Conservation (phyloP, 1,140 invertebrate genomes). For the fruit fly (Drosophila melanogaster) region DNA sequence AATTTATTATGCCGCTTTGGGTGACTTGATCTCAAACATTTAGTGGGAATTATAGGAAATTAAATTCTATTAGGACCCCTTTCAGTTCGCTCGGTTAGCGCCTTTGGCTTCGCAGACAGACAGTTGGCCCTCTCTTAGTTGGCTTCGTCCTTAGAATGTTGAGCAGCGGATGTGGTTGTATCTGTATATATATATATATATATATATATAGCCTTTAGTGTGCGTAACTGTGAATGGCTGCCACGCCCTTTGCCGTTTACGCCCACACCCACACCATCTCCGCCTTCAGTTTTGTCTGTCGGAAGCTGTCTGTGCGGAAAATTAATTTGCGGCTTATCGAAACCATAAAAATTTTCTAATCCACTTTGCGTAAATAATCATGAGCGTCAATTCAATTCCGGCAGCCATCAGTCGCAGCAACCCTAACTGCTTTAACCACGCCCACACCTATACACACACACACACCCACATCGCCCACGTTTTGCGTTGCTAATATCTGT, state of each 20-base stretch:
- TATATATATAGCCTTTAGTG: neutral
- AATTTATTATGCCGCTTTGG: neutral
- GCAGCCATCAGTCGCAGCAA: slow-evolving; percentile 36
- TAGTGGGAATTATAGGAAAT: slow-evolving; percentile 7
- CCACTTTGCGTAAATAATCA: slow-evolving; percentile 62
- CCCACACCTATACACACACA: neutral
- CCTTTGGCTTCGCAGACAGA: slow-evolving; percentile 5
- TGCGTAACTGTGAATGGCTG: slow-evolving; percentile 6
- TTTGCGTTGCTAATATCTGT: slow-evolving; percentile 19
- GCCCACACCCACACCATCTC: neutral
- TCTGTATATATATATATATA: neutral
- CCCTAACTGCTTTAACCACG: slow-evolving; percentile 1
- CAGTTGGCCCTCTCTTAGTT: neutral
- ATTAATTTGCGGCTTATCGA: slow-evolving; percentile 65
- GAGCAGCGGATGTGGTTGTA: neutral
- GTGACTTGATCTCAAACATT: slow-evolving; percentile 1
- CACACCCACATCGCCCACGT: neutral
- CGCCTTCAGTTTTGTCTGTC: neutral
- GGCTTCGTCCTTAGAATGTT: slow-evolving; percentile 1
- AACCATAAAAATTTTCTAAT: slow-evolving; percentile 61
- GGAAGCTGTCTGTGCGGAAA: slow-evolving; percentile 39
- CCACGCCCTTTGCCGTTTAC: neutral
- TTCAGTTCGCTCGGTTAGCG: slow-evolving; percentile 1
- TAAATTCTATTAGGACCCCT: slow-evolving; percentile 10
- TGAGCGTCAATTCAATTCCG: slow-evolving; percentile 59